phyloP scores from a whole-genome alignment of 23 tunicate genomes.

The Trididemnum miniatum region DNA sequence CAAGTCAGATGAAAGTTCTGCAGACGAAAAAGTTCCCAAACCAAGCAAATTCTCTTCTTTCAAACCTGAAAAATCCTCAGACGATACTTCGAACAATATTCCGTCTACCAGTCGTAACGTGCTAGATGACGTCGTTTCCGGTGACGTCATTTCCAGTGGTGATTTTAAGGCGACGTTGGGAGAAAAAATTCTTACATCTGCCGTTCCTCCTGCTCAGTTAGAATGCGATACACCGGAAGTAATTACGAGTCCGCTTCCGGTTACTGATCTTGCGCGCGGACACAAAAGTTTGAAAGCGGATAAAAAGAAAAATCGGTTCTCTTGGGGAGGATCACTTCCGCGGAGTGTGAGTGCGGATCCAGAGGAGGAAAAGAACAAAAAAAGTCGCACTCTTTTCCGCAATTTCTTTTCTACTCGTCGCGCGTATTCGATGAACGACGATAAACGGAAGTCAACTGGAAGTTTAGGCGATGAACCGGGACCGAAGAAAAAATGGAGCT shows the following conservation, averaged over 20 bases:
- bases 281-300: conserved; percentile 23
- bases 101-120: neutral
- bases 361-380: neutral
- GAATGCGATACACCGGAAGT: conserved; percentile 22
- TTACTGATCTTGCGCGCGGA: conserved; percentile 42
- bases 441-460: neutral
- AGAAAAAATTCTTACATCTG: neutral
- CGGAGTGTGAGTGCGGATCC: conserved; percentile 16
- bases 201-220: neutral
- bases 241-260: conserved; percentile 44
- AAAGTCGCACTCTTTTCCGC: conserved; percentile 24
- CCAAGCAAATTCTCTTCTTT: conserved; percentile 46
- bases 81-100: neutral
- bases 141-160: neutral
- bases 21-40: neutral
- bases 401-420: conserved; percentile 35
- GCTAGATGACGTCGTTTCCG: neutral
- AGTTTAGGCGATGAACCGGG: neutral
- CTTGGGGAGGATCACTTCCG: conserved; percentile 32
- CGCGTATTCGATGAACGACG: conserved; percentile 15
- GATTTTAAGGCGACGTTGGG: neutral
- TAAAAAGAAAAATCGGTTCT: conserved; percentile 41
- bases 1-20: neutral
- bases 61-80: conserved; percentile 11
- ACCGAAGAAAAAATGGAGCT: conserved; percentile 9